Conservation (phyloP, 2,113 vertebrate genomes). For the Brachyistius frenatus region DNA sequence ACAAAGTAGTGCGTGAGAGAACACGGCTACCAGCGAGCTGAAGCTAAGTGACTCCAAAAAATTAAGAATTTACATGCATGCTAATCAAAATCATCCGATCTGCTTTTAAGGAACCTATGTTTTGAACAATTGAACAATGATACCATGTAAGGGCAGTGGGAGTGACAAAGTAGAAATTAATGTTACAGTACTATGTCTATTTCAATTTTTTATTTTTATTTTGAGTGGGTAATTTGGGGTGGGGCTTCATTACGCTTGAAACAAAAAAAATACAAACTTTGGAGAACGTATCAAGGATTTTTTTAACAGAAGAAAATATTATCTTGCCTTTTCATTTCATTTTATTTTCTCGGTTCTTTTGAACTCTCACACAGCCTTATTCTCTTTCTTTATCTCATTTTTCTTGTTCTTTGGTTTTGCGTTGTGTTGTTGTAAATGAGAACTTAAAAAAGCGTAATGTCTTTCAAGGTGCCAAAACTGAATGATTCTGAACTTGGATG, state of each 20-base stretch:
- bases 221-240: constrained; percentile 41
- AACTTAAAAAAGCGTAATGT: constrained; percentile 75
- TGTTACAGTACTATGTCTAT: constrained; percentile 80
- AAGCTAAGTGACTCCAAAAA: constrained; percentile 72
- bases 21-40: constrained; percentile 62
- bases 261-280: constrained; percentile 61
- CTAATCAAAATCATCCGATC: constrained; percentile 81
- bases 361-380: constrained; percentile 76
- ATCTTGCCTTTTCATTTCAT: constrained; percentile 63
- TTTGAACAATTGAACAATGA: constrained; percentile 80
- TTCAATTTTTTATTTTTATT: constrained; percentile 42
- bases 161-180: constrained; percentile 76
- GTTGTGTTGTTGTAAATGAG: constrained; percentile 81
- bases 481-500: constrained; percentile 84
- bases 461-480: constrained; percentile 84
- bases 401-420: constrained; percentile 71
- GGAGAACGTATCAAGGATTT: constrained; percentile 64
- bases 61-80: constrained; percentile 83
- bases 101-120: constrained; percentile 81
- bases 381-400: constrained; percentile 65
- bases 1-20: constrained; percentile 64
- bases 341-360: constrained; percentile 48
- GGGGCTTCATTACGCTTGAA: constrained; percentile 66
- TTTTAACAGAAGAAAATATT: constrained; percentile 60
- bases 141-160: constrained; percentile 71